Evolutionary conservation across 2,888 invertebrate genomes (phyloP).

Genomic region (Chydorus sphaericus): DNA sequence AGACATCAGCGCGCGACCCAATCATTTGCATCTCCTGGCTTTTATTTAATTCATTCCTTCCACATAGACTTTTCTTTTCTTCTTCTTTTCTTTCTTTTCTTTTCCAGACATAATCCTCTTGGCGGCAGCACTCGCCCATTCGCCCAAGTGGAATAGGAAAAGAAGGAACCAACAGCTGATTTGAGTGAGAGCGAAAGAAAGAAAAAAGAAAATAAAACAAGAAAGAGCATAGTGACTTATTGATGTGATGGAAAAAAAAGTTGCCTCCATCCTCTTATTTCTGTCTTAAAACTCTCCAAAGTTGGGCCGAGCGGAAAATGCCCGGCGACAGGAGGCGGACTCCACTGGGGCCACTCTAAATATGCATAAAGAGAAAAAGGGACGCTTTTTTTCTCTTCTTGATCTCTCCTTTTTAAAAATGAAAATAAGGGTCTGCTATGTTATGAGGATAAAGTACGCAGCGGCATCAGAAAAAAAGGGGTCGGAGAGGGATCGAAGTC

Average conservation of each 20-base stretch:
- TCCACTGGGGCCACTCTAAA: not conserved
- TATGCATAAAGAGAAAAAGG: not conserved
- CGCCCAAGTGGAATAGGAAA: no score
- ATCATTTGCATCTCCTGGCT: no score
- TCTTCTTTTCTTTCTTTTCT: not conserved
- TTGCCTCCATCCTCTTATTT: no score
- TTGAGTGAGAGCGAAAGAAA: not conserved
- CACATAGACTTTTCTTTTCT: not conserved
- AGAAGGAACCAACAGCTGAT: not conserved
- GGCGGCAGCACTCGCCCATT: no score
- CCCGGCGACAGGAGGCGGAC: not conserved
- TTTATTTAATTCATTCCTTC: not conserved
- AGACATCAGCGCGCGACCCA: not conserved
- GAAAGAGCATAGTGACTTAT: not conserved
- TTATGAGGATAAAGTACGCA: not conserved
- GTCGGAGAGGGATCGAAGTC: conserved; percentile 9
- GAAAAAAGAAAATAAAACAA: not conserved
- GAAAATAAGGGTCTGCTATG: not conserved
- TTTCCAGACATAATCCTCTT: not conserved
- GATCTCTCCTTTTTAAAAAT: not conserved
- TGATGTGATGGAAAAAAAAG: no score
- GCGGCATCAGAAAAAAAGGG: not conserved
- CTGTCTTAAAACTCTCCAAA: conserved; percentile 1
- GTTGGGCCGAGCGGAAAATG: conserved; percentile 1
- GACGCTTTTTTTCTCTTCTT: no score